These are phyloP conservation scores for Heterodera schachtii DNA, from an alignment of 1,140 invertebrate species.

Conservation along the genomic window DNA sequence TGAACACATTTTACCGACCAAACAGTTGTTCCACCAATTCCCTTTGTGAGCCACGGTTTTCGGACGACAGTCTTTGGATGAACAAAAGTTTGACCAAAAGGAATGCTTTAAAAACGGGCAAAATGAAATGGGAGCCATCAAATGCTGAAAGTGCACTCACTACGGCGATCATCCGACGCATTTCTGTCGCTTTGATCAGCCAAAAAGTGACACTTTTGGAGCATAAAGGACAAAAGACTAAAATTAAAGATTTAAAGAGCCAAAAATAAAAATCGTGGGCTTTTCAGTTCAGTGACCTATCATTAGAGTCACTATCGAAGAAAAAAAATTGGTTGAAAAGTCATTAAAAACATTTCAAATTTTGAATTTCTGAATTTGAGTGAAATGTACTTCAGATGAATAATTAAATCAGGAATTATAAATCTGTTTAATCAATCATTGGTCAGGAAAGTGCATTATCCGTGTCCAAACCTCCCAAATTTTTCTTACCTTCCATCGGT, in stretches of 20 bases:
- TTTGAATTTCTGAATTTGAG: no score
- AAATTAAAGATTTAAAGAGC: not conserved
- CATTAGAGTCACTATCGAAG: no score
- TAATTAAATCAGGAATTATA: no score
- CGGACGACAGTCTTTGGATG: not conserved
- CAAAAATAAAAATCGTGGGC: not conserved
- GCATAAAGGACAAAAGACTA: not conserved
- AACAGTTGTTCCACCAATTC: not conserved
- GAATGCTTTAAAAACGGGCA: not conserved
- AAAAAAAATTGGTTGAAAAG: no score
- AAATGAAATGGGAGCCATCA: not conserved
- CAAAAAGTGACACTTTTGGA: constrained; percentile 2
- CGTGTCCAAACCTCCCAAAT: no score
- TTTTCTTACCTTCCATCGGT: not conserved
- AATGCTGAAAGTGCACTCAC: not conserved
- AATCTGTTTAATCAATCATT: no score
- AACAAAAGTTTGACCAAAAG: not conserved
- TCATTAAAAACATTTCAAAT: no score
- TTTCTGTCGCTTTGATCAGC: not conserved
- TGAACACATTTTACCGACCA: not conserved
- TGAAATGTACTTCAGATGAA: no score
- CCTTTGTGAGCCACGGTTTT: not conserved
- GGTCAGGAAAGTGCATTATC: no score
- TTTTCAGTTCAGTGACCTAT: no score
- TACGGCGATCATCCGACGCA: not conserved